Conservation (phyloP, 2,797 vertebrate genomes). For the Euphonia xanthogaster region DNA sequence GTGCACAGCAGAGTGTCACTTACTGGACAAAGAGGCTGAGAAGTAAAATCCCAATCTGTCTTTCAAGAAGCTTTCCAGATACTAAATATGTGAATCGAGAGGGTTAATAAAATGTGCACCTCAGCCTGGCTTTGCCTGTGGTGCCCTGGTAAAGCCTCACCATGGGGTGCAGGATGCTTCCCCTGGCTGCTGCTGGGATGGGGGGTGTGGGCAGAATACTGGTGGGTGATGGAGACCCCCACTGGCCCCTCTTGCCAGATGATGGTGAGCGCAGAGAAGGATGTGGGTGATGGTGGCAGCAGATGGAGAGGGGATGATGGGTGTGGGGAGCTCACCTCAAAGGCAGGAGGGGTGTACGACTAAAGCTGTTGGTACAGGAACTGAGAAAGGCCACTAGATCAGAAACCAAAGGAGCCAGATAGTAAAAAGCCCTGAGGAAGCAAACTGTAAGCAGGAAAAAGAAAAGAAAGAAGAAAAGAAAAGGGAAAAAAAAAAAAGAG, state of each 20-base stretch:
- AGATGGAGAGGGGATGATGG: conserved; percentile 41
- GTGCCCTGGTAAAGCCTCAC: background rate
- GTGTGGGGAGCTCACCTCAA: conserved; percentile 88
- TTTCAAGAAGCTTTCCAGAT: background rate
- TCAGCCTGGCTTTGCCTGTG: background rate
- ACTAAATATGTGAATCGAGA: background rate
- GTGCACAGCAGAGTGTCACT: background rate
- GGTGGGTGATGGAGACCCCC: background rate
- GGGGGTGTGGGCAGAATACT: background rate
- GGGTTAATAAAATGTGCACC: background rate
- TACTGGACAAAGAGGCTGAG: background rate
- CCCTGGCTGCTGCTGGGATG: background rate
- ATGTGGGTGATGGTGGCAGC: background rate
- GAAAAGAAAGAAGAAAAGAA: conserved; percentile 43
- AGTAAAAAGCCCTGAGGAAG: conserved; percentile 92
- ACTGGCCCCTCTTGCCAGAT: background rate
- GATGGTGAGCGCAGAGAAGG: background rate
- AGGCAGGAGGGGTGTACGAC: conserved; percentile 96
- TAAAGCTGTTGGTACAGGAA: conserved; percentile 93
- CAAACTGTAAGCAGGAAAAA: conserved; percentile 79
- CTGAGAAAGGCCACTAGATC: conserved; percentile 99
- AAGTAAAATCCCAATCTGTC: background rate
- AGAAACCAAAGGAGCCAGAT: conserved; percentile 99
- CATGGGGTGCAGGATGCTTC: background rate
- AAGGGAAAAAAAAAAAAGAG: background rate